Evolutionary conservation across 2,113 vertebrate genomes (phyloP).

Genomic region (Trinectes maculatus): DNA sequence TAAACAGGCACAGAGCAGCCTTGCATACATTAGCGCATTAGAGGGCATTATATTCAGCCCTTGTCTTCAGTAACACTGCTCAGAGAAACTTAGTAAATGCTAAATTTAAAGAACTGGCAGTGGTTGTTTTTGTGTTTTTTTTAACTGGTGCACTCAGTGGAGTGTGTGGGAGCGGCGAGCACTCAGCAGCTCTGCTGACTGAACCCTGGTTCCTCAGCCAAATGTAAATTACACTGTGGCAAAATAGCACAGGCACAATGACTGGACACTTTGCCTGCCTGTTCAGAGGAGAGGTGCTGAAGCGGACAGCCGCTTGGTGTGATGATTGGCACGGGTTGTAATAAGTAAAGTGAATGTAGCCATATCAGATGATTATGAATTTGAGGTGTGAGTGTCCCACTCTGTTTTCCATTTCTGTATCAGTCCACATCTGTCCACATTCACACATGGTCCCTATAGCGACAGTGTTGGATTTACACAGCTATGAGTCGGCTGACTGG

Average conservation of each 20-base stretch:
- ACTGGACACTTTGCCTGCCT: background rate
- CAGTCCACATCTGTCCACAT: slow-evolving; percentile 33
- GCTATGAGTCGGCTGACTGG: slow-evolving; percentile 53
- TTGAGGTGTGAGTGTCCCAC: background rate
- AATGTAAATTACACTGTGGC: slow-evolving; percentile 17
- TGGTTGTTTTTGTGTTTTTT: background rate
- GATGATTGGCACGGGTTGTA: background rate
- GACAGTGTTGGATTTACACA: slow-evolving; percentile 41
- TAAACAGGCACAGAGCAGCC: background rate
- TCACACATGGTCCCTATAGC: slow-evolving; percentile 26
- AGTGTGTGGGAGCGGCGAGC: background rate
- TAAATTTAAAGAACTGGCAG: background rate
- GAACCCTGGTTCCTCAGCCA: slow-evolving; percentile 10
- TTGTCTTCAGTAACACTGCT: background rate
- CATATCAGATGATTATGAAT: background rate
- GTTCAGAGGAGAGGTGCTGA: background rate
- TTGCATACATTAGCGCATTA: background rate
- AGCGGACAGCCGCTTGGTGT: background rate
- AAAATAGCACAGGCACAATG: slow-evolving; percentile 11
- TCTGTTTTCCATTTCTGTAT: slow-evolving; percentile 25
- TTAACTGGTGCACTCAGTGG: background rate
- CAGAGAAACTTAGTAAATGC: slow-evolving; percentile 1
- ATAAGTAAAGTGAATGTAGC: background rate
- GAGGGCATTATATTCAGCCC: background rate
- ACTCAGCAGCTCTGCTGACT: background rate